phyloP scores from a whole-genome alignment of 2,888 invertebrate genomes.

The Arge pagana region DNA sequence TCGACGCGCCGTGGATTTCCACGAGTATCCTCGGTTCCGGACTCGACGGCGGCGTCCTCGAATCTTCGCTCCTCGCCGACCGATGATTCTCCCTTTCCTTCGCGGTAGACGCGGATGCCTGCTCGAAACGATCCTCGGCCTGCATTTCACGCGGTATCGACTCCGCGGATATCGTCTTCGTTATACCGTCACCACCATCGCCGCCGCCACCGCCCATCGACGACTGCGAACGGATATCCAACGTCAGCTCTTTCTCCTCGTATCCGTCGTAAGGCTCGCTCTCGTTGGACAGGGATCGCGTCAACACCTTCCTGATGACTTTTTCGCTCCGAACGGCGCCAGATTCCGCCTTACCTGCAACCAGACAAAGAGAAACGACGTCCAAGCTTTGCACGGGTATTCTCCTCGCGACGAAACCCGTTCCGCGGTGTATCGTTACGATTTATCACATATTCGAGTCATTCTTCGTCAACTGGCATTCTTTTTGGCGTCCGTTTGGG shows the following conservation, averaged over 20 bases:
- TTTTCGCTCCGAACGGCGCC: conserved; percentile 8
- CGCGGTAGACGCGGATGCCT: conserved; percentile 32
- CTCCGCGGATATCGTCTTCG: conserved; percentile 52
- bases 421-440: no score
- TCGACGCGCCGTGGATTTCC: conserved; percentile 33
- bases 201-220: conserved; percentile 9
- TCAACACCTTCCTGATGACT: conserved; percentile 34
- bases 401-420: no score
- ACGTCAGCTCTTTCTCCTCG: conserved; percentile 43
- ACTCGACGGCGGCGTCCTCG: conserved; percentile 48
- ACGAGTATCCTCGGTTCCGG: conserved; percentile 45
- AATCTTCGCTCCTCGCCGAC: conserved; percentile 6
- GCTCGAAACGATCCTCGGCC: conserved; percentile 37
- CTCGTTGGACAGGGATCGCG: conserved; percentile 46
- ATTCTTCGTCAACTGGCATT: no score
- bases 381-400: no score
- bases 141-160: conserved; percentile 52
- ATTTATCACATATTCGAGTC: no score
- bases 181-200: conserved; percentile 16
- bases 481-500: no score
- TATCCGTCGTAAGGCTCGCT: conserved; percentile 47
- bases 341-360: conserved; percentile 27
- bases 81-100: conserved; percentile 29
- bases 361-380: no score
- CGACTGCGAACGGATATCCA: conserved; percentile 26